phyloP scores from a whole-genome alignment of 2,113 vertebrate genomes.

The Oreochromis tanganicae region DNA sequence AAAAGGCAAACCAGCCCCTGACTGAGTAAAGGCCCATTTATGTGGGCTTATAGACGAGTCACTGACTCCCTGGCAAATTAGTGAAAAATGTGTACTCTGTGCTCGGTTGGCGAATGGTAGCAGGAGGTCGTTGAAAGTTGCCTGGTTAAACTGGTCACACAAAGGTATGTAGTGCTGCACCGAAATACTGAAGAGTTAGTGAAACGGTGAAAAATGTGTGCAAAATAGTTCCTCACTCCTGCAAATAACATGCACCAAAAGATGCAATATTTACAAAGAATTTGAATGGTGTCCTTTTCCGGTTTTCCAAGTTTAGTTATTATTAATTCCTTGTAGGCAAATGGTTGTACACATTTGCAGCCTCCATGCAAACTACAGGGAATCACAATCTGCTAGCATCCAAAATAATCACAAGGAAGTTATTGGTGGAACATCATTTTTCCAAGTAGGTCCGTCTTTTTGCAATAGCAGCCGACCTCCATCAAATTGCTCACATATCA shows the following conservation, averaged over 20 bases:
- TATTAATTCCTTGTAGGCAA: background rate
- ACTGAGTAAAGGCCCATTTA: background rate
- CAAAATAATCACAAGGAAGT: background rate
- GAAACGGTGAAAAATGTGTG: background rate
- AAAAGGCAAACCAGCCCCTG: too few relatives aligned
- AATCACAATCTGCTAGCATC: background rate
- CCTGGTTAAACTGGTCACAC: background rate
- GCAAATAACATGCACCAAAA: background rate
- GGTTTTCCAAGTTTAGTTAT: background rate
- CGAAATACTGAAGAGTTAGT: background rate
- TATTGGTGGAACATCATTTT: background rate
- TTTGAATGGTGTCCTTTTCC: background rate
- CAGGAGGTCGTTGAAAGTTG: background rate
- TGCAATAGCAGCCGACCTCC: background rate
- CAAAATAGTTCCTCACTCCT: background rate
- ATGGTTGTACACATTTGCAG: accelerated
- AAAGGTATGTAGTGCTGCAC: accelerated
- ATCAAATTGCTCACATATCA: background rate
- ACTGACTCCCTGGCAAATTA: background rate
- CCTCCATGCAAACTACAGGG: background rate
- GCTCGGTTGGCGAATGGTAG: background rate
- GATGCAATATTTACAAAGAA: background rate
- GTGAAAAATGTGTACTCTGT: background rate
- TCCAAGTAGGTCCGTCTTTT: background rate
- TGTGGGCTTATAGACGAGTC: background rate